Base-by-base conservation (phyloP, 1,140 invertebrate genomes). In the Drosophila sulfurigaster region DNA sequence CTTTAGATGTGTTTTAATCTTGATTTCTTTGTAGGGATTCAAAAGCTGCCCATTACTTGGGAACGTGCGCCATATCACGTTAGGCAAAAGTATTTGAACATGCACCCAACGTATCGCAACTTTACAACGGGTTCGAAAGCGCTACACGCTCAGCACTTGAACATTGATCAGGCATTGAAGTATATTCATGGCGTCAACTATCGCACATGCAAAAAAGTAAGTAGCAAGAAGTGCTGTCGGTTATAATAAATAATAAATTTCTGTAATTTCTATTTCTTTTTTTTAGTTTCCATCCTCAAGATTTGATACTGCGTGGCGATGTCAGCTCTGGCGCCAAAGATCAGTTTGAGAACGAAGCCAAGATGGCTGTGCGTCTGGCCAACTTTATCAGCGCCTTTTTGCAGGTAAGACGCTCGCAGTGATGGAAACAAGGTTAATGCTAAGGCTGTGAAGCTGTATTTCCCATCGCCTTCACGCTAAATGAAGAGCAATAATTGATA, bases 341-440 rank as follows among this genome's bases (percentile, higher is more conserved):
- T 67, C 98, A 98, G 92, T 98, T 98, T 91, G 96, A 97, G 88
- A 98, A 98, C 90, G 97, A 99, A 94, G 98, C 98, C 4, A 96
- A 98, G 93, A 99, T 98, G 96, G 99, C 98, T 1, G 94, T 99
- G 6, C 94, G 98, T 60, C 93, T 99, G 58, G 97, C 98, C 0
- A 99, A 99, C 92, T 99, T 99, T 91, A 96, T 99, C 56, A 98
- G 97, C 91, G 96, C 96, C 13, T 99, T 99, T 92, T 93, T 99
- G 69, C 98, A 99, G 94, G 95, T 97, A 92, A 81, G 72, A 11
- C 7, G 35, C 10, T 38, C 0, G 10, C 8, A 25, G 20, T 10
- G n/a, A 52, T 51, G 35, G 16, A 35, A 35, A 38, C n/a, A 38
- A 38, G 35, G 35, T 38, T 38, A 38, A 32, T 25, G 20, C 20